A percentile compares a stretch with the other conserved stretches of the same genome.
These are phyloP conservation scores for Monoplex corrugatus DNA, from an alignment of 2,888 invertebrate genomes.

Conservation along the genomic window DNA sequence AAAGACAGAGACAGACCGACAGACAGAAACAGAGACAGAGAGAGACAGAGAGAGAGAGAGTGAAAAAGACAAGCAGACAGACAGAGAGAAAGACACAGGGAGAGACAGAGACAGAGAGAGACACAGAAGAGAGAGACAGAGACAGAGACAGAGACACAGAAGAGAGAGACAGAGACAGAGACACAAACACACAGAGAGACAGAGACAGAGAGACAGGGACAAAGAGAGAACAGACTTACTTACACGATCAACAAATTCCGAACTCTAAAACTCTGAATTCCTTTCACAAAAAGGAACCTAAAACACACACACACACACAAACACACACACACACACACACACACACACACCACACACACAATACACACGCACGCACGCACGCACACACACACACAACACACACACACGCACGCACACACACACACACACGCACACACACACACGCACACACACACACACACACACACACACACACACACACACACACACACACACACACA, in stretches of 20 bases:
- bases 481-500: background rate
- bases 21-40: background rate
- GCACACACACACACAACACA: background rate
- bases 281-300: no score
- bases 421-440: conserved; percentile 18
- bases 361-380: background rate
- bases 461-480: background rate
- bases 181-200: background rate
- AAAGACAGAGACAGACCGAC: background rate
- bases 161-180: no score
- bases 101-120: no score
- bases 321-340: no score
- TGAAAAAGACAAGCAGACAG: no score
- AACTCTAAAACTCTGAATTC: no score
- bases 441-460: background rate
- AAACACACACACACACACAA: no score
- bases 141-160: no score
- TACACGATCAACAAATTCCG: no score
- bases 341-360: background rate
- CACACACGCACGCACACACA: background rate
- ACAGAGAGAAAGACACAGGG: no score
- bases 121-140: background rate
- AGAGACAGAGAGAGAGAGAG: background rate
- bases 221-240: no score
- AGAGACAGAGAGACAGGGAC: background rate